Evolutionary conservation across 2,888 invertebrate genomes (phyloP).

Genomic region (Aproaerema taeniolella): DNA sequence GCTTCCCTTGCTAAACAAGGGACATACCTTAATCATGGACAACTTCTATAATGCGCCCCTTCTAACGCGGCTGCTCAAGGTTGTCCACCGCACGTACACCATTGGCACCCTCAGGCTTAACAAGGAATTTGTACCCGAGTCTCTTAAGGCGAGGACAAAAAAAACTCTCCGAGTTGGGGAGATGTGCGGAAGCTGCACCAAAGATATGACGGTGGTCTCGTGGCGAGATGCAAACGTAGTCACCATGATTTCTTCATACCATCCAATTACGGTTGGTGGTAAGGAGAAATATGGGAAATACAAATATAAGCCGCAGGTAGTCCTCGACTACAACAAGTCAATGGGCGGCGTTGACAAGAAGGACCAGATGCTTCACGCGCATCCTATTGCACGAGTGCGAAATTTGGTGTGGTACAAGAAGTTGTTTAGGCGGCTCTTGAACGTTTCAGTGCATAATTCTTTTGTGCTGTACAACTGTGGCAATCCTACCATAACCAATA

Average conservation of each 20-base stretch:
- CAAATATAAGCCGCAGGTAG: no score
- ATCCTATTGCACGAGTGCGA: no score
- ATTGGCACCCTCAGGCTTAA: background rate
- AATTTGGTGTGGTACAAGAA: no score
- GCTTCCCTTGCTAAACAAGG: background rate
- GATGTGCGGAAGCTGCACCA: background rate
- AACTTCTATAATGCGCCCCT: constrained; percentile 2
- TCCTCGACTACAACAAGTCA: no score
- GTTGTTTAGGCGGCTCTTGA: no score
- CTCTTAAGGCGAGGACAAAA: no score
- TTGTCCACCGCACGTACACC: background rate
- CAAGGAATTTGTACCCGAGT: background rate
- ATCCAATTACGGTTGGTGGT: constrained; percentile 5
- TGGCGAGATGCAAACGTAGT: constrained; percentile 12
- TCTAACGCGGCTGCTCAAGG: background rate
- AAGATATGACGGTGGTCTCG: constrained; percentile 4
- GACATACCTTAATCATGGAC: no score
- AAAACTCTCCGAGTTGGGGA: background rate
- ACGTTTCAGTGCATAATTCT: no score
- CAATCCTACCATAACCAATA: no score
- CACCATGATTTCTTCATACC: constrained; percentile 10
- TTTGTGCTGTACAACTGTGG: no score
- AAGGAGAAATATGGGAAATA: constrained; percentile 12
- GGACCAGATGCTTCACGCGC: no score
- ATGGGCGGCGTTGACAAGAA: no score